Evolutionary conservation across 35 echinoderm and acorn worm genomes (phyloP).

Genomic region (Heliocidaris tuberculata): DNA sequence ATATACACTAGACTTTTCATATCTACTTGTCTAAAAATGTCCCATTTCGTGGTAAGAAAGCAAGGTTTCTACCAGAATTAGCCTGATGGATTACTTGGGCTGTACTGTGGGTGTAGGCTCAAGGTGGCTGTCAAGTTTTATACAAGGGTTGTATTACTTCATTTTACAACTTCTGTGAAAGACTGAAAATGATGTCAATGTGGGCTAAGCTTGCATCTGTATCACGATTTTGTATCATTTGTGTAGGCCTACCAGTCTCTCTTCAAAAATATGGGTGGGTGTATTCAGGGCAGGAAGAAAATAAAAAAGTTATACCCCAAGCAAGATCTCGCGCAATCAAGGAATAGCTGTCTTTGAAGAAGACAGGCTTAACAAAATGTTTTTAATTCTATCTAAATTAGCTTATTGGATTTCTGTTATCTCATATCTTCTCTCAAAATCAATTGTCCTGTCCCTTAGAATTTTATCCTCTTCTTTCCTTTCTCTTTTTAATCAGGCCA

Average conservation of each 20-base stretch:
- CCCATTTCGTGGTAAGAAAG: background rate
- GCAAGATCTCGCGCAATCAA: background rate
- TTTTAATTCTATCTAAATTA: too few species aligned
- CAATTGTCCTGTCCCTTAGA: too few species aligned
- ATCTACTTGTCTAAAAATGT: background rate
- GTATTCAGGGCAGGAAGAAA: background rate
- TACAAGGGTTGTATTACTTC: background rate
- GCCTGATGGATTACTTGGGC: background rate
- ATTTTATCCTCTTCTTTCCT: too few species aligned
- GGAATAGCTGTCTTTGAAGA: too few species aligned
- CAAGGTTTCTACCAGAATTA: background rate
- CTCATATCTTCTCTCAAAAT: too few species aligned
- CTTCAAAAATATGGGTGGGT: background rate
- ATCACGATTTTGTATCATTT: background rate
- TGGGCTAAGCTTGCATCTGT: background rate
- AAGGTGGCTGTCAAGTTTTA: background rate
- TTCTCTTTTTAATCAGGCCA: background rate
- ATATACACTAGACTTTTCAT: constrained; percentile 16
- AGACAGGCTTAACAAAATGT: too few species aligned
- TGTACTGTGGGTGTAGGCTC: background rate
- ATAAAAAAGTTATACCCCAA: background rate
- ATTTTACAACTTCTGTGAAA: background rate
- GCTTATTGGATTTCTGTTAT: too few species aligned
- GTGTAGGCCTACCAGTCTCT: background rate
- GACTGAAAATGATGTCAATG: background rate